Evolutionary conservation across 2,797 vertebrate species (phyloP).

Genomic region (Hipposideros larvatus): DNA sequence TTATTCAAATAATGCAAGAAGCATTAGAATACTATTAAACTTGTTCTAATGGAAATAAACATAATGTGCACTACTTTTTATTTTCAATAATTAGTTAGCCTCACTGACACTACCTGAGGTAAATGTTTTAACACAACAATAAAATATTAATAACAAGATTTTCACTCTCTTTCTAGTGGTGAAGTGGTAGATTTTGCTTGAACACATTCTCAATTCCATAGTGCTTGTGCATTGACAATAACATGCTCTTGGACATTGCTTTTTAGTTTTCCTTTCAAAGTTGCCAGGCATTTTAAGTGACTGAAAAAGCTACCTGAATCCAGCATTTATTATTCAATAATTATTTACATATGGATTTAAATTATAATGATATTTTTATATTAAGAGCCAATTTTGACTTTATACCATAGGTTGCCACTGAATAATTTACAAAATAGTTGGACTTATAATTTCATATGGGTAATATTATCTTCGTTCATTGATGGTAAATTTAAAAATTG

Average conservation of each 20-base stretch:
- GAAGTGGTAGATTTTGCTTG: constrained; percentile 6
- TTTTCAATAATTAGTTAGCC: constrained; percentile 48
- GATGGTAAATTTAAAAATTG: not conserved
- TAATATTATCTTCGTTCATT: not conserved
- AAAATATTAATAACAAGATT: not conserved
- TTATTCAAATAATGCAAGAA: constrained; percentile 25
- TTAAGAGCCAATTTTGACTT: constrained; percentile 42
- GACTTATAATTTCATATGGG: constrained; percentile 9
- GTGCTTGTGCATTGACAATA: not conserved
- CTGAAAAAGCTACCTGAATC: not conserved
- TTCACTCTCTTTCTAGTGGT: constrained; percentile 15
- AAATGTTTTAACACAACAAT: constrained; percentile 33
- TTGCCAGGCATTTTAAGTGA: not conserved
- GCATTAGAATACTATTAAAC: constrained; percentile 37
- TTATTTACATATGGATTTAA: constrained; percentile 39
- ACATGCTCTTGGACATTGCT: not conserved
- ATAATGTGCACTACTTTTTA: not conserved
- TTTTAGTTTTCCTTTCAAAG: not conserved
- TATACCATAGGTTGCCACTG: not conserved
- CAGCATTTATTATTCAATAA: not conserved
- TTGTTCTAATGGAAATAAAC: constrained; percentile 44
- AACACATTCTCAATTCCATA: not conserved
- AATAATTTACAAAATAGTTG: constrained; percentile 16
- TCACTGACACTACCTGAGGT: not conserved
- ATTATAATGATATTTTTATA: constrained; percentile 1